A percentile compares a stretch with the other conserved stretches of the same genome.
Conservation (phyloP, 2,888 invertebrate species). For the Enoplolaimus lenunculus region DNA sequence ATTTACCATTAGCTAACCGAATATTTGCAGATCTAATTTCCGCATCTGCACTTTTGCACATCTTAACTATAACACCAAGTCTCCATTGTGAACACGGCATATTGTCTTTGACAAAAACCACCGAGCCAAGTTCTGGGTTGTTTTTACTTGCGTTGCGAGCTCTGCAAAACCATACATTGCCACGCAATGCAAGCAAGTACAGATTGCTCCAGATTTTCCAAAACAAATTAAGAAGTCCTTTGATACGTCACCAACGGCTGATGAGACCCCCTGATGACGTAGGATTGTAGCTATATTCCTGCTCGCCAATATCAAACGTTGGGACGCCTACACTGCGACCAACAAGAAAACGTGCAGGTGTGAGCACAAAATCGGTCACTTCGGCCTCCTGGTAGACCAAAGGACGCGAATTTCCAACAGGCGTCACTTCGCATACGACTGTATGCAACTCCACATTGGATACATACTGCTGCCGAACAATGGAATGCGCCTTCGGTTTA, state of each 20-base stretch:
- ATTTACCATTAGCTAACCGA: background rate
- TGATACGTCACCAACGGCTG: background rate
- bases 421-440: background rate
- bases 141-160: background rate
- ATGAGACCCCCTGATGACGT: background rate
- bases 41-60: background rate
- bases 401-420: background rate
- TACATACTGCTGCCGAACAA: background rate
- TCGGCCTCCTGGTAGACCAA: background rate
- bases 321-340: background rate
- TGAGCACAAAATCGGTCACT: background rate
- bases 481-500: too few relatives aligned
- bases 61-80: background rate
- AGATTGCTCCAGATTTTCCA: background rate
- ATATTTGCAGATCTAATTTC: background rate
- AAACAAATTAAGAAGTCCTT: background rate
- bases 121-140: background rate
- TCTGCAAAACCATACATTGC: background rate
- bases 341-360: background rate
- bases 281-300: background rate
- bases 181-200: background rate
- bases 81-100: background rate
- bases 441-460: background rate
- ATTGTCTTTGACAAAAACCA: constrained; percentile 7
- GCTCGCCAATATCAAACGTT: background rate